These are phyloP conservation scores for Cotesia congregata DNA, from an alignment of 2,888 invertebrate genomes.

Conservation along the genomic window DNA sequence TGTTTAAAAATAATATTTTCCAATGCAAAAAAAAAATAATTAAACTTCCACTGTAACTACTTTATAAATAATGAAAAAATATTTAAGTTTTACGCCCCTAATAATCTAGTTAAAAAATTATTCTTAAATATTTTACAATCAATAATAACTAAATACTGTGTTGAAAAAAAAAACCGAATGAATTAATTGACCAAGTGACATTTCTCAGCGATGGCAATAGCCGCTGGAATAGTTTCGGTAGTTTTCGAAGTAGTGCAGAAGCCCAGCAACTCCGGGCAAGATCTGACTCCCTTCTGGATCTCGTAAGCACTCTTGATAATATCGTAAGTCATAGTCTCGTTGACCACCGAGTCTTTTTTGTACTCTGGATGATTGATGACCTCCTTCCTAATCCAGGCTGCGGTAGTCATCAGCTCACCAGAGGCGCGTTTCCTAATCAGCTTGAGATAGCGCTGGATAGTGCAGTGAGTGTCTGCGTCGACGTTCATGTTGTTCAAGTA, in stretches of 20 bases:
- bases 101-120: too few relatives aligned
- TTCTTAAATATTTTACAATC: not conserved
- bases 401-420: constrained; percentile 93
- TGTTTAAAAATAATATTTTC: too few relatives aligned
- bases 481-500: constrained; percentile 96
- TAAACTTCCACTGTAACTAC: too few relatives aligned
- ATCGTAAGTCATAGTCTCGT: constrained; percentile 92
- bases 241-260: constrained; percentile 83
- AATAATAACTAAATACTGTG: constrained; percentile 1
- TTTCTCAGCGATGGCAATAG: constrained; percentile 75
- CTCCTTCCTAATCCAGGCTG: constrained; percentile 94
- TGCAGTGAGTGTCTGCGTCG: constrained; percentile 98
- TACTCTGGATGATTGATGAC: constrained; percentile 90
- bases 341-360: constrained; percentile 90
- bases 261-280: constrained; percentile 85
- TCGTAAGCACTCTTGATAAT: constrained; percentile 82
- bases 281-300: constrained; percentile 79
- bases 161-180: not conserved
- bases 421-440: constrained; percentile 89
- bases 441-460: constrained; percentile 95
- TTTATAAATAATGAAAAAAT: too few relatives aligned
- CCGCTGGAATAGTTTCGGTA: constrained; percentile 86
- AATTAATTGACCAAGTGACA: constrained; percentile 26
- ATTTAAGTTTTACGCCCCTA: too few relatives aligned
- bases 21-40: too few relatives aligned